Base-by-base conservation (phyloP, 2,888 invertebrate species). In the Tinea pellionella region DNA sequence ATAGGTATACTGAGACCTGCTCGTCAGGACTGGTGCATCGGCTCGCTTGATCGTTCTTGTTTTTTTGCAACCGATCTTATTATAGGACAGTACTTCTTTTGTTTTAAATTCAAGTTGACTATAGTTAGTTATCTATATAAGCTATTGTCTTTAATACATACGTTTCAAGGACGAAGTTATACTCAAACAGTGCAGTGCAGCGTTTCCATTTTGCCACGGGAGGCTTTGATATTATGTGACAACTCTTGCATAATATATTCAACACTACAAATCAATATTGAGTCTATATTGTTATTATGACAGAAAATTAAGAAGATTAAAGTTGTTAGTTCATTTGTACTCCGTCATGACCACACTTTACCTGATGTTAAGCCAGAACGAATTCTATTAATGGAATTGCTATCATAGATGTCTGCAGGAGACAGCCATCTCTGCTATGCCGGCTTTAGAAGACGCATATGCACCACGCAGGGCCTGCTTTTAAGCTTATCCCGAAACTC, bases 1-100 rank as follows among this genome's bases (percentile, higher is more conserved):
- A 81, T 78, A 78, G 71, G 72, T 47, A 37, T 66, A 65, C 29
- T 16, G 32, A 42, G 42, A 53, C 18, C 24, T 53, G 53, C 53
- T 55, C 24, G 42, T 53, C 59, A 47, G n/a, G 53, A 53, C 47
- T 18, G 60, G 42, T 51, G 59, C 59, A 47, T 30, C 51, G 47
- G 53, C 37, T 41, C 47, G 51, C 19, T 32, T 11, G 60, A 37
- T 51, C 37, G 24, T 56, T 42, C 19, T 18, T 32, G 61, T 43
- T 56, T 24, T 24, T 19, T 18, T 55, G 59, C 61, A 41, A 41
- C 56, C 55, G 60, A 42, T 41, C 29, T 18, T n/a, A 41, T 47
- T 47, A 47, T 47, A 47, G 47, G 47, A 47, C 47, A 47, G n/a
- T 47, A 47, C 16, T 47, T 47, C 47, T 47, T 47, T 47, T 47